These are phyloP conservation scores for Hypercompe scribonia DNA, from an alignment of 2,888 invertebrate genomes.

Conservation along the genomic window DNA sequence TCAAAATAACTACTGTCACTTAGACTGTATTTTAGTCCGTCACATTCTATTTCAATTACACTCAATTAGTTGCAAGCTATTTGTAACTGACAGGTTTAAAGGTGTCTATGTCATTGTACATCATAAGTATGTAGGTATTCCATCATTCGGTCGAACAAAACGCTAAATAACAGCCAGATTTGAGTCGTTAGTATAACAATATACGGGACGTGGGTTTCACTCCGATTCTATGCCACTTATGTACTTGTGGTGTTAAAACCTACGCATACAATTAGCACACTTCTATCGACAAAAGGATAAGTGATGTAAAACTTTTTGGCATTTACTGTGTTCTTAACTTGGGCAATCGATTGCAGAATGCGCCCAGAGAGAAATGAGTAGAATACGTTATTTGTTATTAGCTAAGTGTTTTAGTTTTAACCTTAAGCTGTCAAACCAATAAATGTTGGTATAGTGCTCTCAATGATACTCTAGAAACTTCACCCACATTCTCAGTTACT, in stretches of 20 bases:
- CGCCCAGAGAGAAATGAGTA: not conserved
- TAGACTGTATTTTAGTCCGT: not conserved
- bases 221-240: slow-evolving; percentile 30
- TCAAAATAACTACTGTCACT: not conserved
- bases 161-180: slow-evolving; percentile 22
- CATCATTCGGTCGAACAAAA: slow-evolving; percentile 32
- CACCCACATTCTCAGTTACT: too few relatives aligned
- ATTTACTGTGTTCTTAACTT: slow-evolving; percentile 34
- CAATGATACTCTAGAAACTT: too few relatives aligned
- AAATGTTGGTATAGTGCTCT: too few relatives aligned
- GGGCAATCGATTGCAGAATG: slow-evolving; percentile 21
- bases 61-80: not conserved
- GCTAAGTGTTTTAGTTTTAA: not conserved
- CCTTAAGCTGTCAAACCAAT: not conserved
- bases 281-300: slow-evolving; percentile 50
- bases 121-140: slow-evolving; percentile 19
- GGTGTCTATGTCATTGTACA: not conserved
- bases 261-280: slow-evolving; percentile 62
- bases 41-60: not conserved
- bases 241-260: slow-evolving; percentile 45
- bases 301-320: slow-evolving; percentile 45
- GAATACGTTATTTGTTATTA: not conserved
- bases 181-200: slow-evolving; percentile 33
- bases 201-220: slow-evolving; percentile 36
- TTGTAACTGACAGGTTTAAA: not conserved